phyloP scores from a whole-genome alignment of 2,113 vertebrate species.

The Tychaedon coryphoeus region DNA sequence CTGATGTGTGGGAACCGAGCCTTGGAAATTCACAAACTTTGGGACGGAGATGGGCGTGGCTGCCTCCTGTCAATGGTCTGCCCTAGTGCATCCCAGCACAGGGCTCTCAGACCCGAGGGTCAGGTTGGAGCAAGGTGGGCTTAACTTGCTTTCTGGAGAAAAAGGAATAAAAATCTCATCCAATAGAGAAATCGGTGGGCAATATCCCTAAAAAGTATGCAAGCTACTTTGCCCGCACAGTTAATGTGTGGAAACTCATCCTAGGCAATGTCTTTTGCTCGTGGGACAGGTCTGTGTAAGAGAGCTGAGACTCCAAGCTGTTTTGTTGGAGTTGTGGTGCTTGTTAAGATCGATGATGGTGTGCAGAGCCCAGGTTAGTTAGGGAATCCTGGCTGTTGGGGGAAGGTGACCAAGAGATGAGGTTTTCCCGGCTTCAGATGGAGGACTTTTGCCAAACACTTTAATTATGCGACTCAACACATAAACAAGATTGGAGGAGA shows the following conservation, averaged over 20 bases:
- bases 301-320: neutral
- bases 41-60: rapidly evolving
- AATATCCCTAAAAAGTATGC: neutral
- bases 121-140: neutral
- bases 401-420: neutral
- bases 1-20: neutral
- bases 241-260: neutral
- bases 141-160: neutral
- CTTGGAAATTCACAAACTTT: neutral
- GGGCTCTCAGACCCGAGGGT: neutral
- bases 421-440: neutral
- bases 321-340: neutral
- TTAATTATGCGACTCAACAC: neutral
- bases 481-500: rapidly evolving
- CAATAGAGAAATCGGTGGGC: neutral
- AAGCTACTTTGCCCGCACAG: neutral
- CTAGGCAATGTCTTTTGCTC: neutral
- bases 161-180: neutral
- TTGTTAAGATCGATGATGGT: rapidly evolving
- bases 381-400: neutral
- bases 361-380: neutral
- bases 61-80: neutral
- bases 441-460: neutral
- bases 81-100: too few species aligned
- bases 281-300: neutral